Evolutionary conservation across 1,140 invertebrate genomes (phyloP), one percentile per base, ranked within the genome.

Genomic region (Catajapyx aquilonaris): DNA sequence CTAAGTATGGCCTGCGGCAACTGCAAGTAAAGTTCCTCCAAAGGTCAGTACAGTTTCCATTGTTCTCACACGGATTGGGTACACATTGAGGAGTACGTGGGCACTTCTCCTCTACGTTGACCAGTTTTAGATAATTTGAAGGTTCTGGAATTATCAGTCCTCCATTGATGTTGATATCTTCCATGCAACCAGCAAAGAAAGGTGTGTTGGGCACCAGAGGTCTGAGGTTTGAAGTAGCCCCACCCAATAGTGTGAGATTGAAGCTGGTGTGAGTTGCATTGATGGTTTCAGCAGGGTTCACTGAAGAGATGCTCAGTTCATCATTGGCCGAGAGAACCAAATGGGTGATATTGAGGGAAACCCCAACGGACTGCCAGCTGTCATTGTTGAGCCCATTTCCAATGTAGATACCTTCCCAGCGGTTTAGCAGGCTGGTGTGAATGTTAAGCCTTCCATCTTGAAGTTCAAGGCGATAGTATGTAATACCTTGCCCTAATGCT

Each of bases 131-230:
- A n/a, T n/a, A n/a, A n/a, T n/a, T n/a, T n/a, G n/a, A n/a, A n/a
- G n/a, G n/a, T n/a, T n/a, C n/a, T n/a, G n/a, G n/a, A n/a, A n/a
- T n/a, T n/a, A n/a, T n/a, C n/a, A n/a, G n/a, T n/a, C n/a, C n/a
- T n/a, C n/a, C n/a, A n/a, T n/a, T n/a, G n/a, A 93, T 74, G 18
- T 74, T 66, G 5, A 91, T 72, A 53, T 95, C 87, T 54, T 90
- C 77, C 53, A 87, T 76, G 54, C 90, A 95, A 2, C 88, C 88
- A 13, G 87, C 74, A 53, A 86, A 85, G 42, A 68, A 75, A 19
- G 73, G 68, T 0, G 75, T 70, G 15, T 47, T 48, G 17, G 50
- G 44, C 15, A 47, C 42, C 7, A 53, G 37, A 13, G 35, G 38
- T 5, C 36, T 36, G n/a, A 52, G 39, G 52, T 66, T 7, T 34